phyloP scores from a whole-genome alignment of 2,888 invertebrate genomes.

The Heliconius erato region DNA sequence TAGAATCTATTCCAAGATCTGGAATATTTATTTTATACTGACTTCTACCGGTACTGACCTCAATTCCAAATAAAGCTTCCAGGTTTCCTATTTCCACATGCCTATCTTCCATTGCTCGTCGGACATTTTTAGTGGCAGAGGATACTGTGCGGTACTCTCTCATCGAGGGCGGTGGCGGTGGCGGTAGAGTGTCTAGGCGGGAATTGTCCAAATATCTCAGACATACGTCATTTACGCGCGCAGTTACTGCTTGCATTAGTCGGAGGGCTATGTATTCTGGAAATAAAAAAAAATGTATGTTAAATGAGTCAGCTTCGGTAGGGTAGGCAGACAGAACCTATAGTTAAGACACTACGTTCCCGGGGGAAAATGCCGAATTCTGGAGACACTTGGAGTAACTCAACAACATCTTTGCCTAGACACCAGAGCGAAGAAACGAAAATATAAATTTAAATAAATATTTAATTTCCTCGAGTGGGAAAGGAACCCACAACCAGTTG shows the following conservation, averaged over 20 bases:
- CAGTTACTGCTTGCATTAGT: conserved; percentile 90
- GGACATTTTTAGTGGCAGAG: conserved; percentile 91
- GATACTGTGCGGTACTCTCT: conserved; percentile 85
- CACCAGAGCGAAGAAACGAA: too few species aligned
- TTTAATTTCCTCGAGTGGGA: too few species aligned
- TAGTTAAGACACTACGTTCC: too few species aligned
- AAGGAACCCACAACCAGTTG: too few species aligned
- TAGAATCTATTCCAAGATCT: background rate
- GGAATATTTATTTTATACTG: background rate
- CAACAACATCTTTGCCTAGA: too few species aligned
- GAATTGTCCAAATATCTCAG: conserved; percentile 89
- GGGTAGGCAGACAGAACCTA: too few species aligned
- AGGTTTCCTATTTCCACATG: conserved; percentile 94
- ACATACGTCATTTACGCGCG: conserved; percentile 90
- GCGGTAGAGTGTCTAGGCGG: conserved; percentile 86
- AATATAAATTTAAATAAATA: too few species aligned
- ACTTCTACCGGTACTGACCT: conserved; percentile 81
- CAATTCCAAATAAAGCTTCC: conserved; percentile 91
- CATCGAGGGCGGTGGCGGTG: conserved; percentile 85
- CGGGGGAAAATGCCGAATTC: too few species aligned
- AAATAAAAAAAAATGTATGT: conserved; percentile 59
- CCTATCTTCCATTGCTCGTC: conserved; percentile 97
- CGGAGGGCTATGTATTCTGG: conserved; percentile 90
- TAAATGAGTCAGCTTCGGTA: too few species aligned
- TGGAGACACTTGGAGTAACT: too few species aligned